A percentile compares a stretch with the other conserved stretches of the same genome.
phyloP scores from a whole-genome alignment of 1,140 invertebrate genomes.

The Drosophila nasuta region DNA sequence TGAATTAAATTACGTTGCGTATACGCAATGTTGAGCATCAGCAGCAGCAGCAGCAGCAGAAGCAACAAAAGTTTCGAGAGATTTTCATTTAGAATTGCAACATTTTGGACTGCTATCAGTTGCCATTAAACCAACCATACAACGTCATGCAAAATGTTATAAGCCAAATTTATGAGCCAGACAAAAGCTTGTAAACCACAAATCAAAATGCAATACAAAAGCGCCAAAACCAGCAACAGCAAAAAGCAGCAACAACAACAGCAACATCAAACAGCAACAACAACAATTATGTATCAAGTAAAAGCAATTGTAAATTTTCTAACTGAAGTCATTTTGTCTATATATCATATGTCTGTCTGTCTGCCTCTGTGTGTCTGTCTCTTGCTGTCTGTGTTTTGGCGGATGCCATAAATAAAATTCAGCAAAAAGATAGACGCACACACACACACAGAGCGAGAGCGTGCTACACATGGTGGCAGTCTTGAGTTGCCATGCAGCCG shows the following conservation, averaged over 20 bases:
- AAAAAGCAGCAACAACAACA: conserved; percentile 31
- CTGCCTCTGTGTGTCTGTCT: conserved; percentile 23
- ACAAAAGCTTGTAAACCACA: conserved; percentile 78
- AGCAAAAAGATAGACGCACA: conserved; percentile 73
- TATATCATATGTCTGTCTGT: conserved; percentile 71
- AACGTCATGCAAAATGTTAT: conserved; percentile 54
- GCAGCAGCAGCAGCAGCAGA: not conserved
- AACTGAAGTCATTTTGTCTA: conserved; percentile 81
- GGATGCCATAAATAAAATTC: conserved; percentile 82
- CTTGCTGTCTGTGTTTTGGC: conserved; percentile 60
- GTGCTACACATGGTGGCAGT: conserved; percentile 33
- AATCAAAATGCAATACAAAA: conserved; percentile 80
- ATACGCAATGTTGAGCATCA: conserved; percentile 20
- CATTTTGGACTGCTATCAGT: conserved; percentile 33
- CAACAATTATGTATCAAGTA: conserved; percentile 77
- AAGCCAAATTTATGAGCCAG: conserved; percentile 76
- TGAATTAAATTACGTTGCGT: conserved; percentile 36
- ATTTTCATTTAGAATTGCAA: conserved; percentile 22
- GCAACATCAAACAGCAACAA: conserved; percentile 40
- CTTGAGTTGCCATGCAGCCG: conserved; percentile 69
- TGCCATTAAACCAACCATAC: conserved; percentile 36
- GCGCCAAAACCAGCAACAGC: conserved; percentile 50
- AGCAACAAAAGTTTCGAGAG: not conserved
- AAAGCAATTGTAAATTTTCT: conserved; percentile 81
- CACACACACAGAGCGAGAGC: not conserved